Base-by-base conservation (phyloP, 2,797 vertebrate genomes). In the Ammospiza maritima region DNA sequence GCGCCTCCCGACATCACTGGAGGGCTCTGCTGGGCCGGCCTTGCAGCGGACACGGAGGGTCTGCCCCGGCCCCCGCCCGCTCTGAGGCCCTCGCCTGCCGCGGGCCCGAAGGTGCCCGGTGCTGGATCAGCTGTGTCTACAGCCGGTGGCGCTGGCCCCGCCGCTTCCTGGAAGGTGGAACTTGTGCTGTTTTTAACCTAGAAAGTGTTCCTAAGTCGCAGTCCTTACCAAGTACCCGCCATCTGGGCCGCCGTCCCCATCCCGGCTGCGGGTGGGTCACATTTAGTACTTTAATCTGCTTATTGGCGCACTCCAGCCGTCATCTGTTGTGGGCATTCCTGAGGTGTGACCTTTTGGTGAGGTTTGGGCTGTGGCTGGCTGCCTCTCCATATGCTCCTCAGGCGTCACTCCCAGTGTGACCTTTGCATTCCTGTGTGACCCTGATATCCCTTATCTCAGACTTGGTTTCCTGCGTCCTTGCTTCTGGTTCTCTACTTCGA, bases 301-400 rank as follows among this genome's bases (percentile, higher is more conserved):
- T 69, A 10, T 19, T 16, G 21, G 38, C 3, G 1, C 0, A 0
- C n/a, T 76, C 19, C n/a, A 25, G 11, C n/a, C 3, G 0, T 64
- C 87, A 34, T 64, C 44, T 58, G 25, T 20, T 40, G 4, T 4
- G 51, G 29, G 13, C 42, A 15, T 54, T 62, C 18, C 23, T 29
- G 69, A 13, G 12, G 16, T 60, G 48, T 53, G 77, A 67, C 73
- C 76, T 88, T 51, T 58, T 6, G 2, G 36, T 30, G 73, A 30
- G 20, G 17, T 32, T 12, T 27, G 38, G 61, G 45, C 21, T 44
- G 44, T 16, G 84, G 8, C 5, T 10, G 9, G 13, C n/a, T 32
- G 18, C 29, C 14, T 9, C 19, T 18, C 7, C 27, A 21, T 8
- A 9, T 8, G 4, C 6, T 60, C 13, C 16, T 25, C 16, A 9